Evolutionary conservation across 2,797 vertebrate genomes (phyloP).

Genomic region (Cyclura pinguis): DNA sequence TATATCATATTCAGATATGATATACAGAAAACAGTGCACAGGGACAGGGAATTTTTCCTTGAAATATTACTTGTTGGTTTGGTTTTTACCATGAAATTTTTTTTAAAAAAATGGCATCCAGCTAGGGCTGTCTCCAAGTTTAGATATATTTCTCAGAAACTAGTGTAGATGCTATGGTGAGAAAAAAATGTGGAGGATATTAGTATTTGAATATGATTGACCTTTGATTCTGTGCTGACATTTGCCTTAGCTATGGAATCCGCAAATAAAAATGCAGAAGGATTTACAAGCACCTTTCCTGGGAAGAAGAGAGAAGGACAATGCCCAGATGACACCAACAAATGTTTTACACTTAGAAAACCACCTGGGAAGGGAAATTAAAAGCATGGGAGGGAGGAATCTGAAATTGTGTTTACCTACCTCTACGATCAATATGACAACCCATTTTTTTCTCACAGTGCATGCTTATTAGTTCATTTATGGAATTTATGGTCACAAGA

Average conservation of each 20-base stretch:
- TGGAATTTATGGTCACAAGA: too few relatives aligned
- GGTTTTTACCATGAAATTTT: background rate
- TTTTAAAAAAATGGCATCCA: background rate
- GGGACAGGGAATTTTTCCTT: background rate
- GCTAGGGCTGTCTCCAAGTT: background rate
- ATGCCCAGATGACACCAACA: background rate
- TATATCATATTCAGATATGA: background rate
- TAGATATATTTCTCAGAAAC: background rate
- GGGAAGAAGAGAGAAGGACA: background rate
- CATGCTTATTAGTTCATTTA: too few relatives aligned
- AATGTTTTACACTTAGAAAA: background rate
- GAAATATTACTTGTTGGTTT: background rate
- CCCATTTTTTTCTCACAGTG: too few relatives aligned
- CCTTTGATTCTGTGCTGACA: background rate
- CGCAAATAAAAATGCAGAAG: background rate
- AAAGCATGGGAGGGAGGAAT: too few relatives aligned
- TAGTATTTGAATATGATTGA: background rate
- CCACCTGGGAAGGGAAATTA: background rate
- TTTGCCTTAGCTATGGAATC: background rate
- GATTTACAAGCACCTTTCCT: background rate
- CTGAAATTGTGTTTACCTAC: too few relatives aligned
- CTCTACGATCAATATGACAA: too few relatives aligned
- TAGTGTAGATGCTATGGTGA: background rate
- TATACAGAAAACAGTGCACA: background rate
- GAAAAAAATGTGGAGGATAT: background rate